phyloP scores from a whole-genome alignment of 2,797 vertebrate species.

The Mus caroli region DNA sequence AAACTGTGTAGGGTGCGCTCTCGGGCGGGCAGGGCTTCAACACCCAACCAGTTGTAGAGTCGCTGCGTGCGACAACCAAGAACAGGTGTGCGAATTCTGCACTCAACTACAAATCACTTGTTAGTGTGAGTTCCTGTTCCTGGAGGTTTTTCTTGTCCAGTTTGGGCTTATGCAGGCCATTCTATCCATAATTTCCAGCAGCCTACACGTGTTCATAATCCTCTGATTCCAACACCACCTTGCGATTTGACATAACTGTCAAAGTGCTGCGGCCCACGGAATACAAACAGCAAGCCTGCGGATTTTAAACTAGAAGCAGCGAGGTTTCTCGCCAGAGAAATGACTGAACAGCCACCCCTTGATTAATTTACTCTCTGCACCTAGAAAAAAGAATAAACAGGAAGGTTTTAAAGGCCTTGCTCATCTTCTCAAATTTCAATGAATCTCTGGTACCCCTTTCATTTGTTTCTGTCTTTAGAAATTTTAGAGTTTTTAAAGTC shows the following conservation, averaged over 20 bases:
- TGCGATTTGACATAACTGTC: background rate
- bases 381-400: background rate
- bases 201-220: background rate
- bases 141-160: background rate
- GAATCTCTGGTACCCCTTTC: background rate
- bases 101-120: background rate
- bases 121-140: background rate
- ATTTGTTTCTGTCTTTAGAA: slow-evolving; percentile 27
- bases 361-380: background rate
- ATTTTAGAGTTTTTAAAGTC: background rate
- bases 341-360: background rate
- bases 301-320: background rate
- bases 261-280: background rate
- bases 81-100: accelerated
- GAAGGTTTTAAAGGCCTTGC: background rate
- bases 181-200: background rate
- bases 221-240: background rate
- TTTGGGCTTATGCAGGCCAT: background rate
- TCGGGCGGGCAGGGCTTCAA: accelerated
- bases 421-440: background rate
- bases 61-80: background rate
- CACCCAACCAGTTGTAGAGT: background rate
- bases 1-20: background rate
- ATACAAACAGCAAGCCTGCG: background rate
- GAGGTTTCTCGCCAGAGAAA: background rate